Conservation (phyloP, 2,113 vertebrate genomes). For the Petroica traversi region DNA sequence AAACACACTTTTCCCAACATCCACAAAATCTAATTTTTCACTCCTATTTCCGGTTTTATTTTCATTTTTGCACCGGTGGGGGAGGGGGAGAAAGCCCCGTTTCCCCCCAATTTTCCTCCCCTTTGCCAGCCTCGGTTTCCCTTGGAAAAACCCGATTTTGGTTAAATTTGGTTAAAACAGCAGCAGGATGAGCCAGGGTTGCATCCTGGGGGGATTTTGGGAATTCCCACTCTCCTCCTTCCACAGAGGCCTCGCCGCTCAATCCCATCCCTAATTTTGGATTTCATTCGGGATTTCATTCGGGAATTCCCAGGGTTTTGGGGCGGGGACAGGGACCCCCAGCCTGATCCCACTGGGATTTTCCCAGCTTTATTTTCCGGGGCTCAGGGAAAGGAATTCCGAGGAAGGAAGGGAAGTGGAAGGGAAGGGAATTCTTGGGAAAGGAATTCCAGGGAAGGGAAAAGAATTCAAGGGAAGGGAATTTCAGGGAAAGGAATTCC, state of each 20-base stretch:
- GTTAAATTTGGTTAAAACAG: neutral
- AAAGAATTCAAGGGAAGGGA: too few relatives aligned
- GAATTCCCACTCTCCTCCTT: accelerated
- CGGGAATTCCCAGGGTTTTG: neutral
- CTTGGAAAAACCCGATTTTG: neutral
- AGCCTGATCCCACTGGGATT: neutral
- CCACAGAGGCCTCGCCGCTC: accelerated
- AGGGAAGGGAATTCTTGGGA: neutral
- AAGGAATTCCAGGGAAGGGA: neutral
- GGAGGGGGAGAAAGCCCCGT: accelerated
- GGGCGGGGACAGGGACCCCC: neutral
- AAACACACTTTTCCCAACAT: accelerated
- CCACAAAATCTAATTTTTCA: too few relatives aligned
- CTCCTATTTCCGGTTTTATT: neutral
- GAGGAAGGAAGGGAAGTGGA: neutral
- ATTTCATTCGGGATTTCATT: neutral
- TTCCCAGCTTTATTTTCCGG: accelerated
- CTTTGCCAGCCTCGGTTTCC: neutral
- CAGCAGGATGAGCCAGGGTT: accelerated
- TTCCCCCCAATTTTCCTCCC: neutral
- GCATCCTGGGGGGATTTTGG: accelerated
- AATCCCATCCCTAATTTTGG: accelerated
- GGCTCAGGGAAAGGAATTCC: neutral
- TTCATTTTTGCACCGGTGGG: neutral
- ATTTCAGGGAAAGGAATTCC: neutral